Conservation (phyloP, 2,797 vertebrate species). For the Ara ararauna region DNA sequence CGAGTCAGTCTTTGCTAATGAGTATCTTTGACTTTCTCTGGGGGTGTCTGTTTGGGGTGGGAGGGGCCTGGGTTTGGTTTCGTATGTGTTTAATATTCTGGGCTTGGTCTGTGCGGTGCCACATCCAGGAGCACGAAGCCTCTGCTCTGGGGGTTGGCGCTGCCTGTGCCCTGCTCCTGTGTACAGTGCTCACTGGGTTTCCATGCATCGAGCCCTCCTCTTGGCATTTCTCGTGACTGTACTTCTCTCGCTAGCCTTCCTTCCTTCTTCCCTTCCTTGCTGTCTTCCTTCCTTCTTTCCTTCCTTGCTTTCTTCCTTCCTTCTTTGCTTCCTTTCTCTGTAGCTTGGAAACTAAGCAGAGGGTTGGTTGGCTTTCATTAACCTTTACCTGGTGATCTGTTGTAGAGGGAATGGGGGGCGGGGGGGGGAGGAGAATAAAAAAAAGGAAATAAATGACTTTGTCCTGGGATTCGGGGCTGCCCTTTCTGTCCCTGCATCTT, state of each 20-base stretch:
- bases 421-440: not conserved
- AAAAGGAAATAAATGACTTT: constrained; percentile 48
- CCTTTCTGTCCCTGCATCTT: not conserved
- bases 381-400: constrained; percentile 13
- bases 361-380: not conserved
- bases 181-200: constrained; percentile 55
- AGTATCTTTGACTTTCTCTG: not conserved
- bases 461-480: not conserved
- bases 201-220: not conserved
- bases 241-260: not conserved
- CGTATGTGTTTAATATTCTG: not conserved
- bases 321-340: not conserved
- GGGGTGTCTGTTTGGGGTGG: not conserved
- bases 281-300: not conserved
- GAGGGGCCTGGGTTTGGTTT: not conserved
- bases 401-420: constrained; percentile 7
- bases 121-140: accelerated
- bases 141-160: not conserved
- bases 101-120: not conserved
- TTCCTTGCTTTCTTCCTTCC: not conserved
- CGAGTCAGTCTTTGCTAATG: not conserved
- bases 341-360: constrained; percentile 3
- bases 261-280: not conserved
- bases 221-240: not conserved
- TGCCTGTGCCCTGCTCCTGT: not conserved